These are phyloP conservation scores for Calephelis nemesis DNA, from an alignment of 1,140 invertebrate genomes.

Conservation along the genomic window DNA sequence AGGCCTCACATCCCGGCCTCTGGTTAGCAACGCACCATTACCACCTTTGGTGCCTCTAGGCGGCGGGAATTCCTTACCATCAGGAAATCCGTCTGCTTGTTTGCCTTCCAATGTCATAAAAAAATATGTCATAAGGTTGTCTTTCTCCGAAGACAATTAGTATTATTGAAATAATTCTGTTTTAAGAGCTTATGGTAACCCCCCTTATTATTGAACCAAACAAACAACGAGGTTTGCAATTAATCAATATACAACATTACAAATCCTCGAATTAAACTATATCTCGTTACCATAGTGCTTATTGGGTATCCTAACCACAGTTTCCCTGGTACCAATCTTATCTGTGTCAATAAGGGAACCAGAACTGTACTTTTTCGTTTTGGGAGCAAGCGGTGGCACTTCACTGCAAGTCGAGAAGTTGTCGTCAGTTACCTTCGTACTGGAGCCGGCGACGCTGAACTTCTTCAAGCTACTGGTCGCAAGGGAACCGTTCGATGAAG, in stretches of 20 bases:
- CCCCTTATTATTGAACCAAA: too few relatives aligned
- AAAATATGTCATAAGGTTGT: too few relatives aligned
- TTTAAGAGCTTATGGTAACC: too few relatives aligned
- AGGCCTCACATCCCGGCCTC: too few relatives aligned
- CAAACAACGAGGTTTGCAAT: not conserved
- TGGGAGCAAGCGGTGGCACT: conserved; percentile 60
- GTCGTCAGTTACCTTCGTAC: conserved; percentile 55
- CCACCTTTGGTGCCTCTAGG: too few relatives aligned
- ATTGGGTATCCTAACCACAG: conserved; percentile 64
- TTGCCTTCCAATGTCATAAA: too few relatives aligned
- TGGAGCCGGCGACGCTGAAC: conserved; percentile 53
- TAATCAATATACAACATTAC: not conserved
- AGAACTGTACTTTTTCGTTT: conserved; percentile 65
- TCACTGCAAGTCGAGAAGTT: conserved; percentile 66
- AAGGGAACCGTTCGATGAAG: conserved; percentile 65
- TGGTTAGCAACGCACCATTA: too few relatives aligned
- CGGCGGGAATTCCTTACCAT: too few relatives aligned
- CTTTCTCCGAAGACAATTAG: too few relatives aligned
- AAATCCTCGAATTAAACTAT: conserved; percentile 34
- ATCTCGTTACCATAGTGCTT: conserved; percentile 66
- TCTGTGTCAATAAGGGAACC: conserved; percentile 65
- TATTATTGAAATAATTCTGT: too few relatives aligned
- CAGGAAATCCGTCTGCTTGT: too few relatives aligned
- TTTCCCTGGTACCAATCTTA: conserved; percentile 59
- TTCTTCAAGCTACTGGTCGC: conserved; percentile 66